Conservation (phyloP, 2,113 vertebrate species). For the Neotoma lepida region DNA sequence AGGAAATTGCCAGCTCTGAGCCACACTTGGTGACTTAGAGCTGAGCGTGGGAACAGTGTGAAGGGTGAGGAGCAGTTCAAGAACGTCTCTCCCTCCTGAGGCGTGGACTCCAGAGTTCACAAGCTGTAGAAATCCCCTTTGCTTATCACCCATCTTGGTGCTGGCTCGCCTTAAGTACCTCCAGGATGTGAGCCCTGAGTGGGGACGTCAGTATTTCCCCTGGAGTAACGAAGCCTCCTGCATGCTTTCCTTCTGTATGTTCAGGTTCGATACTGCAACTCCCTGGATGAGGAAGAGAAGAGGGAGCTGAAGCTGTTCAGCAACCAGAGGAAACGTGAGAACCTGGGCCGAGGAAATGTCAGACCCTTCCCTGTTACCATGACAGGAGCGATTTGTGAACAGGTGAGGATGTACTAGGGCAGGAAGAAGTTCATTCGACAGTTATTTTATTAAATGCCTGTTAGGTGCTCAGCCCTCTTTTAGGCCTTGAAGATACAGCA, state of each 20-base stretch:
- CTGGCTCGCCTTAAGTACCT: background rate
- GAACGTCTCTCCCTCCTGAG: background rate
- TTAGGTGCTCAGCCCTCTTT: too few species aligned
- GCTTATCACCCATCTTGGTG: background rate
- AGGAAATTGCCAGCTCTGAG: background rate
- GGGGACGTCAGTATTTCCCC: background rate
- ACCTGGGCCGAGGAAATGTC: conserved; percentile 95
- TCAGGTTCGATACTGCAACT: conserved; percentile 97
- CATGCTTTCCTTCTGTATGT: background rate
- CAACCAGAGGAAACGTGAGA: conserved; percentile 96
- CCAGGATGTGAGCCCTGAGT: background rate
- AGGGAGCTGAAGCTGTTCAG: conserved; percentile 98
- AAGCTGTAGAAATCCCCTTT: background rate
- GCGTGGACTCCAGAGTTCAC: background rate
- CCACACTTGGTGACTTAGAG: too few species aligned
- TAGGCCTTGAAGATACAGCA: background rate
- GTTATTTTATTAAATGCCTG: background rate
- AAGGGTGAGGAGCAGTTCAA: background rate
- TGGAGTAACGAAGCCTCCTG: background rate
- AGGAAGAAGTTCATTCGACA: accelerated
- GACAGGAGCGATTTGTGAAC: conserved; percentile 97
- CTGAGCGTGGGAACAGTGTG: background rate
- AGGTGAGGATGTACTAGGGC: conserved; percentile 85
- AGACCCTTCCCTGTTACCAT: conserved; percentile 97
- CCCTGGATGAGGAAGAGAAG: conserved; percentile 98